Conservation (phyloP, 2,888 invertebrate species). For the Formica aserva region DNA sequence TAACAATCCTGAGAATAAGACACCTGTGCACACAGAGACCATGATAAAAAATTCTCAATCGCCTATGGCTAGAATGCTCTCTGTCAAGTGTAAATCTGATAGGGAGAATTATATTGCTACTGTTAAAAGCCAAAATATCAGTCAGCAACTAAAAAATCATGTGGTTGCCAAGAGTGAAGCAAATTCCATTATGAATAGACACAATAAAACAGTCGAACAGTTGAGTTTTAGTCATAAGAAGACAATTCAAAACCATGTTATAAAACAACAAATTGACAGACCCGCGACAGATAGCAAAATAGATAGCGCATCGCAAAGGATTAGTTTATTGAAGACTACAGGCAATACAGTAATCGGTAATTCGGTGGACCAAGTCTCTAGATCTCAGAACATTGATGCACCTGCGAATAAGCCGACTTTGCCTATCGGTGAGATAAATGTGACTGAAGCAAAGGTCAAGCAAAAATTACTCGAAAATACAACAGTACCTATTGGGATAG, state of each 20-base stretch:
- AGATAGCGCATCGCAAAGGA: slow-evolving; percentile 77
- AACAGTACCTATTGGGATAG: slow-evolving; percentile 76
- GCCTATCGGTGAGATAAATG: slow-evolving; percentile 86
- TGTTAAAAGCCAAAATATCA: slow-evolving; percentile 73
- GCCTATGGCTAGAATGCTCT: slow-evolving; percentile 69
- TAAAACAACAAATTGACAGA: slow-evolving; percentile 73
- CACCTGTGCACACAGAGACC: slow-evolving; percentile 66
- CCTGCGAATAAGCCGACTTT: slow-evolving; percentile 76
- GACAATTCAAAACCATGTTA: slow-evolving; percentile 79
- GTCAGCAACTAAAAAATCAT: slow-evolving; percentile 82
- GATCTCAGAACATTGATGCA: slow-evolving; percentile 69
- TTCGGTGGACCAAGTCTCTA: slow-evolving; percentile 69
- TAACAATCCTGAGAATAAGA: slow-evolving; percentile 63
- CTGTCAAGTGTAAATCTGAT: slow-evolving; percentile 75
- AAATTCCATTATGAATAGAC: slow-evolving; percentile 76
- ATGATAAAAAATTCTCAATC: slow-evolving; percentile 71
- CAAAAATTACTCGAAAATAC: slow-evolving; percentile 87
- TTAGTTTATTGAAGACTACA: slow-evolving; percentile 80
- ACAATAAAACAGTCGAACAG: slow-evolving; percentile 75
- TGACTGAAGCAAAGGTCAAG: slow-evolving; percentile 88
- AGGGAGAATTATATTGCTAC: slow-evolving; percentile 70
- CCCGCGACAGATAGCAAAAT: slow-evolving; percentile 69
- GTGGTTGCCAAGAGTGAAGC: slow-evolving; percentile 75
- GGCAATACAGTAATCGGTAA: slow-evolving; percentile 69
- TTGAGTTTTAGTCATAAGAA: slow-evolving; percentile 74